Percentiles rank a stretch among this genome's conserved stretches.
These are phyloP conservation scores for Ladona fulva DNA, from an alignment of 1,140 invertebrate species.

Conservation along the genomic window DNA sequence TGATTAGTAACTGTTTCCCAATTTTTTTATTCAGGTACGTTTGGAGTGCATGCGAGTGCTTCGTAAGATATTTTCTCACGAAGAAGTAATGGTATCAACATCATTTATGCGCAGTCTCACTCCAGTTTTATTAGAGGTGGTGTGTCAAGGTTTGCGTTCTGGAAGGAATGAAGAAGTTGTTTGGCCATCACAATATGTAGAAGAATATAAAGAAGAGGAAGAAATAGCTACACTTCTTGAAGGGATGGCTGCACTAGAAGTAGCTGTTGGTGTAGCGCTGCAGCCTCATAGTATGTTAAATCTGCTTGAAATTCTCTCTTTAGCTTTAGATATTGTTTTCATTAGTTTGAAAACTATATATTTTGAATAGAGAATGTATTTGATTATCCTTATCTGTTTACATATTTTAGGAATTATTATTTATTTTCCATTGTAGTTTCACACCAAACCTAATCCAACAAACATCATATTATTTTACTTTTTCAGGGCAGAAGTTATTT, in stretches of 20 bases:
- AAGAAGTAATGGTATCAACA: neutral
- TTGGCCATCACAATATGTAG: neutral
- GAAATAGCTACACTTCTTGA: neutral
- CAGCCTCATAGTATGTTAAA: neutral
- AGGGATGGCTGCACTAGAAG: neutral
- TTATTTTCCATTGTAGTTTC: no score
- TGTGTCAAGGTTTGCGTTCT: neutral
- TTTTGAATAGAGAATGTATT: no score
- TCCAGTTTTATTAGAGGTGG: neutral
- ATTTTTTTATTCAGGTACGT: neutral
- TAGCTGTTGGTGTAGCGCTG: neutral
- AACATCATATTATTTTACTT: conserved; percentile 4
- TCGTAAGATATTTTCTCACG: neutral
- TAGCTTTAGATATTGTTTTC: no score
- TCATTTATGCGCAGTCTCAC: neutral
- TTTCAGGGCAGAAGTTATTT: conserved; percentile 12
- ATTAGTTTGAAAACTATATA: no score
- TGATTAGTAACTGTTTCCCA: no score
- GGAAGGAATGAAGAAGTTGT: neutral
- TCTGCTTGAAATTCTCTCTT: no score
- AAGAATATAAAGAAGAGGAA: neutral
- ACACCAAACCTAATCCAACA: no score
- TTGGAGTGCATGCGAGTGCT: neutral
- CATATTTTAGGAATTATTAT: no score
- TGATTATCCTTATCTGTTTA: no score